Percentiles rank a stretch among this genome's conserved stretches.
phyloP scores from a whole-genome alignment of 2,797 vertebrate species.

The Parauchenoglanis ngamensis region DNA sequence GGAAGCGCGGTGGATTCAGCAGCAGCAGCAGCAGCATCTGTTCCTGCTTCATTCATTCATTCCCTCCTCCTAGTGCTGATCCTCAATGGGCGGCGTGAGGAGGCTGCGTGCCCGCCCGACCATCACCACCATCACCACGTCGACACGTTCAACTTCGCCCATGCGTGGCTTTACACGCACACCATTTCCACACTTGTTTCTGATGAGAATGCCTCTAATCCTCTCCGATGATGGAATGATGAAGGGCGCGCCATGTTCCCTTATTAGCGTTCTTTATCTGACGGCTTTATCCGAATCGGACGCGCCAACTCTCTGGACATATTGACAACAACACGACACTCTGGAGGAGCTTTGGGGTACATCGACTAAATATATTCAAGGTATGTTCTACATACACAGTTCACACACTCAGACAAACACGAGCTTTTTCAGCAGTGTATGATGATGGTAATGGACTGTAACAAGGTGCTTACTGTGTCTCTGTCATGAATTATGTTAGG shows the following conservation, averaged over 20 bases:
- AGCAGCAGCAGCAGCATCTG: slow-evolving; percentile 22
- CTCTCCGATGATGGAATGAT: slow-evolving; percentile 2
- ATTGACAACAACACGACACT: slow-evolving; percentile 8
- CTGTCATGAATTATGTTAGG: neutral
- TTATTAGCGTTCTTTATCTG: neutral
- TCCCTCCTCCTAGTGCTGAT: slow-evolving; percentile 32
- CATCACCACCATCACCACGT: slow-evolving; percentile 21
- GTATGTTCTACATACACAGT: neutral
- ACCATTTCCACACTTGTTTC: slow-evolving; percentile 2
- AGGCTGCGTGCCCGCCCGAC: slow-evolving; percentile 21
- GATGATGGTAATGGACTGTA: neutral
- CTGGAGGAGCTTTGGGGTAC: neutral
- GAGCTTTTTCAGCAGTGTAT: neutral
- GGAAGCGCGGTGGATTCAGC: slow-evolving; percentile 15
- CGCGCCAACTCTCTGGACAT: slow-evolving; percentile 10
- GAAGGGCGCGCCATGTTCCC: slow-evolving; percentile 21
- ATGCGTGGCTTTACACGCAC: slow-evolving; percentile 18
- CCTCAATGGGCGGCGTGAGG: slow-evolving; percentile 46
- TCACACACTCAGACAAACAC: neutral
- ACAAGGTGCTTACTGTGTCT: neutral
- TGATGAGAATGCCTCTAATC: neutral
- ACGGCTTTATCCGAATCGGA: neutral
- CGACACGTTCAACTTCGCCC: slow-evolving; percentile 35
- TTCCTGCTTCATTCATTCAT: slow-evolving; percentile 38
- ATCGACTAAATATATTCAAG: slow-evolving; percentile 1